phyloP scores from a whole-genome alignment of 2,113 vertebrate species.

The Embiotoca jacksoni region DNA sequence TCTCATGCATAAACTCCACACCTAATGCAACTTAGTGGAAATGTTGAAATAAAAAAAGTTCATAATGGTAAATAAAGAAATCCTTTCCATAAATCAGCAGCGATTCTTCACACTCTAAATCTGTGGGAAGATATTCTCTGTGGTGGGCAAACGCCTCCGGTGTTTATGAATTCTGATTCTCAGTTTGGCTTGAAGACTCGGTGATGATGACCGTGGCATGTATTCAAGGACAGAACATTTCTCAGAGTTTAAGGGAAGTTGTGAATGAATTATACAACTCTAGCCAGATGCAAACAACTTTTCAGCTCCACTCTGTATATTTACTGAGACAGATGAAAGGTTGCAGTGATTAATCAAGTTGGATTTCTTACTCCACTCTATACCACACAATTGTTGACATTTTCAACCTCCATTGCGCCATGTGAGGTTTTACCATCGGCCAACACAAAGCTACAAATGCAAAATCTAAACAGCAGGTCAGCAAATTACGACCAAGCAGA shows the following conservation, averaged over 20 bases:
- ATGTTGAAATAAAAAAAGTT: not conserved
- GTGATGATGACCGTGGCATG: constrained; percentile 61
- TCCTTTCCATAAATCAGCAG: not conserved
- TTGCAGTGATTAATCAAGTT: constrained; percentile 69
- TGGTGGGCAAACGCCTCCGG: constrained; percentile 59
- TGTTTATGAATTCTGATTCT: constrained; percentile 75
- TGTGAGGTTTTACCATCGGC: constrained; percentile 38
- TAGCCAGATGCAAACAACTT: constrained; percentile 66
- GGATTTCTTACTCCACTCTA: constrained; percentile 56
- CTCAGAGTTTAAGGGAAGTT: constrained; percentile 46
- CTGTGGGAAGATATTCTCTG: constrained; percentile 63
- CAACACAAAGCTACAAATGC: constrained; percentile 8
- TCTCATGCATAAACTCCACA: not conserved
- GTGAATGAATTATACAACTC: constrained; percentile 65
- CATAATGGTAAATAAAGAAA: not conserved
- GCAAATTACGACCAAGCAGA: not conserved
- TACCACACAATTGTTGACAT: constrained; percentile 67
- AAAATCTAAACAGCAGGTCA: constrained; percentile 12
- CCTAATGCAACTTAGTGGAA: not conserved
- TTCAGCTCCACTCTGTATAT: constrained; percentile 69
- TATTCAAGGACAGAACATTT: constrained; percentile 57
- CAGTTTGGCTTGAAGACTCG: constrained; percentile 46
- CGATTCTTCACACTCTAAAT: constrained; percentile 45
- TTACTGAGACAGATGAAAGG: constrained; percentile 73
- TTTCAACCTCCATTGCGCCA: constrained; percentile 33